These are phyloP conservation scores for Nothocercus nigrocapillus DNA, from an alignment of 2,113 vertebrate genomes.

Conservation along the genomic window DNA sequence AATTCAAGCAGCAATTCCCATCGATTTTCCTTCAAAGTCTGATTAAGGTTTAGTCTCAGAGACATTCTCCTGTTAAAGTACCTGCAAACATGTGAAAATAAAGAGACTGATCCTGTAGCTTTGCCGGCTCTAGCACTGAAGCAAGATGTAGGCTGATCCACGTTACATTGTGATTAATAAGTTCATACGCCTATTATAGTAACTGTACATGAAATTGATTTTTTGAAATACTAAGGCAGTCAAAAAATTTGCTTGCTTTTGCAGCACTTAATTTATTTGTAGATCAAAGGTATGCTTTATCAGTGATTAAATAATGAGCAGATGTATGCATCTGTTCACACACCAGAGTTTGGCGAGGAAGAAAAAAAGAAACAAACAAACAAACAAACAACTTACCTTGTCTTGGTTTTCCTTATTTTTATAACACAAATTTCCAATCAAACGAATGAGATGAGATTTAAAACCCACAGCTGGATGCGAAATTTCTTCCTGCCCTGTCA, in stretches of 20 bases:
- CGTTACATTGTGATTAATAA: background rate
- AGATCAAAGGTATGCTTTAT: background rate
- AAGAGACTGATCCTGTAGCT: background rate
- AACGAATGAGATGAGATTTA: slow-evolving; percentile 92
- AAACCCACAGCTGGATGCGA: slow-evolving; percentile 85
- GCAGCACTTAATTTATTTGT: background rate
- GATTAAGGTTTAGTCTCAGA: background rate
- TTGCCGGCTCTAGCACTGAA: background rate
- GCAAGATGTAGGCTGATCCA: background rate
- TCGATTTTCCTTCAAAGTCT: background rate
- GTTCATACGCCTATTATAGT: background rate
- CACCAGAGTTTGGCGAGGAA: background rate
- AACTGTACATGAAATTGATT: background rate
- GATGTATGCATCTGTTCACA: background rate
- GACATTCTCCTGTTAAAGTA: background rate
- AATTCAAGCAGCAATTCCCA: background rate
- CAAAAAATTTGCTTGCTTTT: background rate
- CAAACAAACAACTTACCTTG: slow-evolving; percentile 75
- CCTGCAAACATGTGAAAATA: background rate
- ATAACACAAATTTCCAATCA: slow-evolving; percentile 86
- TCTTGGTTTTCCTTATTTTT: slow-evolving; percentile 87
- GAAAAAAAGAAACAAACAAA: background rate
- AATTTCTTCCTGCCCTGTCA: slow-evolving; percentile 74
- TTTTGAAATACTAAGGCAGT: background rate
- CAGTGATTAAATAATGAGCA: background rate